Percentiles rank a stretch among this genome's conserved stretches.
These are phyloP conservation scores for Crossocerus cetratus DNA, from an alignment of 2,888 invertebrate species.

Conservation along the genomic window DNA sequence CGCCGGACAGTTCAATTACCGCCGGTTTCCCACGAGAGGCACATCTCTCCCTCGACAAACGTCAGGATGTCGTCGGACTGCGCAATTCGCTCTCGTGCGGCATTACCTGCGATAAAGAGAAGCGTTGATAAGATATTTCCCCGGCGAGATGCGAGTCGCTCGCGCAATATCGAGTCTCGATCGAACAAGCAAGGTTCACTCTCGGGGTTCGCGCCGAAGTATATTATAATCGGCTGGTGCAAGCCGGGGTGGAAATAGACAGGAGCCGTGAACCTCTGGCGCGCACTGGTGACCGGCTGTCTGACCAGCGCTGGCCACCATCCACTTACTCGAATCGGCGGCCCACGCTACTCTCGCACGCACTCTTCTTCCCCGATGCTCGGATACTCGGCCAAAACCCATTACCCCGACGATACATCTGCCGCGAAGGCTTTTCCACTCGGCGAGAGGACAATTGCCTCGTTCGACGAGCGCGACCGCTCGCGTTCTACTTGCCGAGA, in stretches of 20 bases:
- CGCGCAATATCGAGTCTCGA: background rate
- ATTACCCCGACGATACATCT: background rate
- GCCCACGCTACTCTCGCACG: constrained; percentile 4
- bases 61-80: constrained; percentile 2
- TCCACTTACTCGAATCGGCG: constrained; percentile 11
- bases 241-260: too few relatives aligned
- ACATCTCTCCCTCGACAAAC: background rate
- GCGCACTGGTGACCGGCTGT: constrained; percentile 1
- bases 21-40: background rate
- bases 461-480: background rate
- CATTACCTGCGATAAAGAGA: constrained; percentile 18
- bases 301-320: constrained; percentile 21
- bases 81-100: constrained; percentile 10
- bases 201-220: too few relatives aligned
- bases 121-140: constrained; percentile 28
- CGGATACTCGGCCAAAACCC: background rate
- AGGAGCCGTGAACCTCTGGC: background rate
- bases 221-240: too few relatives aligned
- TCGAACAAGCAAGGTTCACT: background rate
- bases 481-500: too few relatives aligned
- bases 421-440: too few relatives aligned
- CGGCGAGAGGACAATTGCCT: too few relatives aligned
- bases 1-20: background rate
- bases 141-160: background rate
- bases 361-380: constrained; percentile 1